Percentiles rank a stretch among this genome's conserved stretches.
These are phyloP conservation scores for Agrochola circellaris DNA, from an alignment of 2,888 invertebrate species.

Conservation along the genomic window DNA sequence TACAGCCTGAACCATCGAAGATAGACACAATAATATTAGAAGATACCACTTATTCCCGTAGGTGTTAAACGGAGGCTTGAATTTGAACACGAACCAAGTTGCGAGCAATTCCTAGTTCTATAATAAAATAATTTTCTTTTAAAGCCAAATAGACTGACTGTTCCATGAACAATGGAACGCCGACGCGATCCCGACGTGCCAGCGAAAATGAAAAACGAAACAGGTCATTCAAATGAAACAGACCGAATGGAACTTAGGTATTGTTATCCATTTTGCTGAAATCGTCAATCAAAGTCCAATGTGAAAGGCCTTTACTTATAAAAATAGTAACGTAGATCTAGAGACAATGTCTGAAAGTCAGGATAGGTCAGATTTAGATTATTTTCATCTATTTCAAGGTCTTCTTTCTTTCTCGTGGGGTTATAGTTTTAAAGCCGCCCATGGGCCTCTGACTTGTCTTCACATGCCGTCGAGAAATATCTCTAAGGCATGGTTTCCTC, in stretches of 20 bases:
- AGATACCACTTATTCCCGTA: neutral
- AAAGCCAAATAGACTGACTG: conserved; percentile 51
- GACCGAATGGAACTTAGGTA: conserved; percentile 50
- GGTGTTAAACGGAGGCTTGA: neutral
- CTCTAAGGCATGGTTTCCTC: too few species aligned
- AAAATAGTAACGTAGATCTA: conserved; percentile 18
- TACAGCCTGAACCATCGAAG: neutral
- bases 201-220: conserved; percentile 57
- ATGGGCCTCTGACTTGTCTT: too few species aligned
- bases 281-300: conserved; percentile 54
- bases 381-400: neutral
- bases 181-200: conserved; percentile 12
- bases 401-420: too few species aligned
- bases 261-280: conserved; percentile 54
- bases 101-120: conserved; percentile 4
- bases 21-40: neutral
- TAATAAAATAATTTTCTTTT: conserved; percentile 38
- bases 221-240: conserved; percentile 55
- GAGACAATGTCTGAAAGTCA: conserved; percentile 19
- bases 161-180: conserved; percentile 50
- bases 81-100: neutral
- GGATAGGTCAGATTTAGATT: neutral
- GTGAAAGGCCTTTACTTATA: conserved; percentile 27
- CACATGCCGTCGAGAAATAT: too few species aligned
- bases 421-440: too few species aligned